Conservation (phyloP, 2,888 invertebrate species). For the Macrosiphum euphorbiae region DNA sequence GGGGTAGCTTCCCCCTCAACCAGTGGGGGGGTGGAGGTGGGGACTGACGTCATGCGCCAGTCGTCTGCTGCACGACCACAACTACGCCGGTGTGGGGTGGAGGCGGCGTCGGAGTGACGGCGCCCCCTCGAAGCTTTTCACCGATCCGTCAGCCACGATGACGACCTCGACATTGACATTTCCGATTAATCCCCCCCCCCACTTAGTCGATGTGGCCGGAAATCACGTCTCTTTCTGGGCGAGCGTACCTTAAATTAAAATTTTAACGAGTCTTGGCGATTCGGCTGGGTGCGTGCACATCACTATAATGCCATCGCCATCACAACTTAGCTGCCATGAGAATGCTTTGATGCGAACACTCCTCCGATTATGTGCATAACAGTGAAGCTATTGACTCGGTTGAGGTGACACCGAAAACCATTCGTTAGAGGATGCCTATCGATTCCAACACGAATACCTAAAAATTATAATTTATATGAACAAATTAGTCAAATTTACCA, state of each 20-base stretch:
- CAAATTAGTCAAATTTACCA: not conserved
- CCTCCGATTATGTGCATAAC: not conserved
- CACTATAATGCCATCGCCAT: not conserved
- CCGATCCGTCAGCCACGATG: not conserved
- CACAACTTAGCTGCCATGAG: not conserved
- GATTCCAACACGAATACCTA: not conserved
- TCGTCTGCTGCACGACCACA: not conserved
- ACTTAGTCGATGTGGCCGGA: not conserved
- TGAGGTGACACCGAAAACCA: not conserved
- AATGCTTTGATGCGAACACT: not conserved
- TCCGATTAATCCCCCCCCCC: not conserved
- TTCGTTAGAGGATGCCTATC: not conserved
- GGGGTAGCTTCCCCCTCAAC: not conserved
- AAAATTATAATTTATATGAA: not conserved
- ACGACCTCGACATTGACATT: constrained; percentile 1
- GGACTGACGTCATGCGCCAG: not conserved
- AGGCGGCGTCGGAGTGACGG: not conserved
- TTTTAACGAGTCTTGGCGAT: not conserved
- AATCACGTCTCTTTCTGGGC: not conserved
- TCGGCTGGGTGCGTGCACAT: not conserved
- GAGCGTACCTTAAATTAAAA: not conserved
- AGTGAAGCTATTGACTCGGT: not conserved
- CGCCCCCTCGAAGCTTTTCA: not conserved
- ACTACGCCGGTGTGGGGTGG: not conserved
- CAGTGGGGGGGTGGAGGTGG: not conserved